Base-by-base conservation (phyloP, 2,888 invertebrate species). In the Drosophila mimica region DNA sequence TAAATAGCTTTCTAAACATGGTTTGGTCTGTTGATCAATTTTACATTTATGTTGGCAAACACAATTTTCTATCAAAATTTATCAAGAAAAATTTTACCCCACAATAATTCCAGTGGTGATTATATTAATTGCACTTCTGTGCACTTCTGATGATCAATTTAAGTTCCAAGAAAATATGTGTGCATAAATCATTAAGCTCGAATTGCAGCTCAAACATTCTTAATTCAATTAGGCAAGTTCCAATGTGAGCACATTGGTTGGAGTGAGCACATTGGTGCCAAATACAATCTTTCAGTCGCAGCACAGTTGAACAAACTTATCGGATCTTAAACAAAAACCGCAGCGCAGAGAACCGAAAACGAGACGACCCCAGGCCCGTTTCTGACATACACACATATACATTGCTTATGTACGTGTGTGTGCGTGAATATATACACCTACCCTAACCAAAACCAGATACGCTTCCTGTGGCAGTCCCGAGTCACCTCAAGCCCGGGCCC, bases 241-340 rank as follows among this genome's bases (percentile, higher is more conserved):
- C 56, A 53, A 40, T 64, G 48, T 54, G 64, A 67, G 79, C 76
- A 49, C 49, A 73, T 60, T 57, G 57, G 52, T 9, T 34, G 46
- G 46, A 53, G 31, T 40, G n/a, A n/a, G n/a, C n/a, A n/a, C n/a
- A n/a, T n/a, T n/a, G n/a, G n/a, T 67, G 70, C 64, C 59, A 66
- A 69, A 57, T 66, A 74, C 79, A 81, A 76, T 79, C 81, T 71
- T 79, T 86, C 87, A 84, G 79, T 73, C 64, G 63, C 58, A 59
- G 31, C 49, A 43, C 59, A 46, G 20, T 11, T n/a, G 31, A 69
- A 56, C 70, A 57, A 36, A 53, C 46, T 51, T 34, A 71, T 82
- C 89, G 67, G 82, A 79, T 67, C 40, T 75, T 85, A 89, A 82
- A 79, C 84, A 89, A 87, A 83, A 87, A 74, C 89, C 79, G 79